phyloP scores from a whole-genome alignment of 2,797 vertebrate genomes.

The Micropoecilia bifurca region DNA sequence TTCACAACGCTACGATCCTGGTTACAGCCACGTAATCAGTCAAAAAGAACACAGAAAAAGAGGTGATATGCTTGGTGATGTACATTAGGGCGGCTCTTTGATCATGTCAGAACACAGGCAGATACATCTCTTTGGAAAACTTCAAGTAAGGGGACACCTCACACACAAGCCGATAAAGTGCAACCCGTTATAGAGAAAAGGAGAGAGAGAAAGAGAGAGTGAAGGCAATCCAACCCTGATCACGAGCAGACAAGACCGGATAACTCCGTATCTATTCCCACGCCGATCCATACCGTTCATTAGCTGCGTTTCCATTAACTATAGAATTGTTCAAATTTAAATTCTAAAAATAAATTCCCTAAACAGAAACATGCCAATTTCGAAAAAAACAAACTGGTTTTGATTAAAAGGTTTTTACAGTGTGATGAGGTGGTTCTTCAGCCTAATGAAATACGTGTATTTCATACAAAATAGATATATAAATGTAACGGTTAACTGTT shows the following conservation, averaged over 20 bases:
- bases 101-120: conserved; percentile 65
- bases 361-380: too few relatives aligned
- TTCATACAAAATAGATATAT: too few relatives aligned
- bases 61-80: conserved; percentile 50
- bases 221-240: conserved; percentile 67
- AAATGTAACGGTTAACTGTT: too few relatives aligned
- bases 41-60: conserved; percentile 20
- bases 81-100: conserved; percentile 51
- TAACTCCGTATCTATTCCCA: neutral
- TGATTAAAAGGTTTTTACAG: too few relatives aligned
- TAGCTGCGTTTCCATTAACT: too few relatives aligned
- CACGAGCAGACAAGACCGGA: conserved; percentile 43
- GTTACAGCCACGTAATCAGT: conserved; percentile 12
- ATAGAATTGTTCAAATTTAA: too few relatives aligned
- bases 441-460: too few relatives aligned
- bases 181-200: conserved; percentile 34
- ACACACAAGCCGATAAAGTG: conserved; percentile 34
- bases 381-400: too few relatives aligned
- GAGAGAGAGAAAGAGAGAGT: conserved; percentile 49
- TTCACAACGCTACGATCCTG: conserved; percentile 37
- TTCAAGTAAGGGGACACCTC: conserved; percentile 50
- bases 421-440: too few relatives aligned
- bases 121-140: conserved; percentile 64
- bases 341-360: too few relatives aligned
- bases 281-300: neutral